Conservation (phyloP, 2,888 invertebrate genomes). For the Tubulanus polymorphus region DNA sequence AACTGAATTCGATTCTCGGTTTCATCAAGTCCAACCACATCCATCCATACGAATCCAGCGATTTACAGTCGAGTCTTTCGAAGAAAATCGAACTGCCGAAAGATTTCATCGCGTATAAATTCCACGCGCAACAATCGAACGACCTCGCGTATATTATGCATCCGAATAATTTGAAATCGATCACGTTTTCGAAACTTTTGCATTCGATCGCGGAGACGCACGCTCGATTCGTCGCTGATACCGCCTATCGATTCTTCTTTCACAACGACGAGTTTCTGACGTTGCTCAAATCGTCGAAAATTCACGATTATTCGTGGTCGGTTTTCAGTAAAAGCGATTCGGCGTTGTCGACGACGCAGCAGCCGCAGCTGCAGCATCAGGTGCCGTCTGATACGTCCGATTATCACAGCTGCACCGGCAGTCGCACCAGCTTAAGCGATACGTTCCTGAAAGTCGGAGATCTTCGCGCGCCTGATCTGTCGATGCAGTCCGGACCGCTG, state of each 20-base stretch:
- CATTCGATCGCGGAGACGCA: slow-evolving; percentile 42
- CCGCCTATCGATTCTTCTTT: slow-evolving; percentile 46
- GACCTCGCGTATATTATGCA: too few species aligned
- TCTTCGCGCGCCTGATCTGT: slow-evolving; percentile 42
- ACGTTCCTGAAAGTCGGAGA: slow-evolving; percentile 36
- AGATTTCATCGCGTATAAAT: too few species aligned
- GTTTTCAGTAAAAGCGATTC: slow-evolving; percentile 21
- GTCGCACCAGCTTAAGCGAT: slow-evolving; percentile 37
- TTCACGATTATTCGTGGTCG: slow-evolving; percentile 35
- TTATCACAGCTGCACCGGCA: slow-evolving; percentile 29
- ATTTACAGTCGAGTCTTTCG: too few species aligned
- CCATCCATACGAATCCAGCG: too few species aligned
- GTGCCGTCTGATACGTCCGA: slow-evolving; percentile 35
- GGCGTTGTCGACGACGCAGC: slow-evolving; percentile 17
- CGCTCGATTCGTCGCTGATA: slow-evolving; percentile 43
- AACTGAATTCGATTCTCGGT: slow-evolving; percentile 44
- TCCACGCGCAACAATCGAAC: too few species aligned
- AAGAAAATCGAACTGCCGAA: too few species aligned
- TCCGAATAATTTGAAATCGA: slow-evolving; percentile 26
- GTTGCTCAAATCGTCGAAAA: slow-evolving; percentile 26
- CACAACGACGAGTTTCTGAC: slow-evolving; percentile 38
- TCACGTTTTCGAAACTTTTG: slow-evolving; percentile 42
- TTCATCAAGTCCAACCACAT: neutral
- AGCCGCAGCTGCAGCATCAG: slow-evolving; percentile 19
- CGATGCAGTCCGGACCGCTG: slow-evolving; percentile 36